phyloP scores from a whole-genome alignment of 2,113 vertebrate genomes.

The Stictonetta naevosa region DNA sequence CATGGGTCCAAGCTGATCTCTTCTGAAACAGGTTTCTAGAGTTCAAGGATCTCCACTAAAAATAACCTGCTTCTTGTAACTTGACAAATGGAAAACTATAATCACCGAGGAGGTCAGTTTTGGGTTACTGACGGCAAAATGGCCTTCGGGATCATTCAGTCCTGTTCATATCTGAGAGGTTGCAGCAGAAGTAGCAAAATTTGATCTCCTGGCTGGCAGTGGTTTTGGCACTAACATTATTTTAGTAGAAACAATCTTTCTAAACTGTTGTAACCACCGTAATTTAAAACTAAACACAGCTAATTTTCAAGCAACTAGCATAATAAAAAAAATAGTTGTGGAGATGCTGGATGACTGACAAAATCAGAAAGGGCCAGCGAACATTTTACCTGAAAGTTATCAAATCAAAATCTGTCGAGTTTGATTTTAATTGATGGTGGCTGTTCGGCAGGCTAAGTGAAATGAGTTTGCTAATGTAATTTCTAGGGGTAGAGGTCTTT shows the following conservation, averaged over 20 bases:
- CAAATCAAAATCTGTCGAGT: neutral
- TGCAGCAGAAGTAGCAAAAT: neutral
- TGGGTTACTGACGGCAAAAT: neutral
- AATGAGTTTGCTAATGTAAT: constrained; percentile 24
- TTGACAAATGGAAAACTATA: neutral
- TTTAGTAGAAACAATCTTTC: neutral
- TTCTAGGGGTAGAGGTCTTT: neutral
- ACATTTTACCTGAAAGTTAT: neutral
- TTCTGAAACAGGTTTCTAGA: neutral
- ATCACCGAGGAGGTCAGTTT: neutral
- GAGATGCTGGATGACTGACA: neutral
- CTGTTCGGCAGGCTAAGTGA: neutral
- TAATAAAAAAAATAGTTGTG: neutral
- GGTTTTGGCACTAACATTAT: neutral
- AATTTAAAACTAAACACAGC: neutral
- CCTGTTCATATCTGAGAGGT: neutral
- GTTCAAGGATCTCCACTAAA: constrained; percentile 49
- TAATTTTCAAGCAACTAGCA: neutral
- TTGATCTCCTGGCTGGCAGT: neutral
- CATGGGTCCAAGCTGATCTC: neutral
- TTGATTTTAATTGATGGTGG: neutral
- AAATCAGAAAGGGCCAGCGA: neutral
- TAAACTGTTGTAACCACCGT: fast-evolving
- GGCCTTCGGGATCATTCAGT: neutral
- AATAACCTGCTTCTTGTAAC: constrained; percentile 27